phyloP scores from a whole-genome alignment of 2,888 invertebrate species.

The Nesidiocoris tenuis region DNA sequence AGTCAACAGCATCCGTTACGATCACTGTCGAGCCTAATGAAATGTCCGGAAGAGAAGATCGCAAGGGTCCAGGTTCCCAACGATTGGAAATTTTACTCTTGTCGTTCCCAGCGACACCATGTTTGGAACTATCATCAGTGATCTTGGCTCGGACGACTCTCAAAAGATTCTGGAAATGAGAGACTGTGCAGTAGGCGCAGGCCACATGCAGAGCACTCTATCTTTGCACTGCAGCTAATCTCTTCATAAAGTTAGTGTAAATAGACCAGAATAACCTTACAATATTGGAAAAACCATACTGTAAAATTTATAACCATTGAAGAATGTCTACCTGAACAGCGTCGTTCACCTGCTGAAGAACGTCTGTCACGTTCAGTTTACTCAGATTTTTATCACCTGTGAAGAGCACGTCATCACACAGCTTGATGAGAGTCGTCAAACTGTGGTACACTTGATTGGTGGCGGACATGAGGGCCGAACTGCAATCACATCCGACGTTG shows the following conservation, averaged over 20 bases:
- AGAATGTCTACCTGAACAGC: slow-evolving; percentile 70
- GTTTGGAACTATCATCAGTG: slow-evolving; percentile 57
- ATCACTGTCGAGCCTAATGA: slow-evolving; percentile 62
- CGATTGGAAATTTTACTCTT: slow-evolving; percentile 39
- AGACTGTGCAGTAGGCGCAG: no score
- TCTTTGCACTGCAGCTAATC: no score
- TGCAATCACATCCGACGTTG: no score
- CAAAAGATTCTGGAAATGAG: slow-evolving; percentile 64
- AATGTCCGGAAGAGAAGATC: slow-evolving; percentile 75
- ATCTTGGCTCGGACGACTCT: slow-evolving; percentile 80
- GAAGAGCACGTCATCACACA: slow-evolving; percentile 85
- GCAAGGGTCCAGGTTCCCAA: slow-evolving; percentile 51
- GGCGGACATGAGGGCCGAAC: slow-evolving; percentile 72
- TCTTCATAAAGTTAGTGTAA: no score
- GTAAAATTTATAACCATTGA: no score
- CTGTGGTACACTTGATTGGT: slow-evolving; percentile 84
- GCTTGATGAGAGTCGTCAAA: slow-evolving; percentile 79
- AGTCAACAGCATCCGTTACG: slow-evolving; percentile 72
- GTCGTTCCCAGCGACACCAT: slow-evolving; percentile 51
- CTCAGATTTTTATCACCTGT: slow-evolving; percentile 63
- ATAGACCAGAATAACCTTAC: no score
- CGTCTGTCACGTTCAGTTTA: slow-evolving; percentile 57
- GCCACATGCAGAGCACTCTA: no score
- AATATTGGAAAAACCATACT: no score
- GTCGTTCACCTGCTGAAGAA: slow-evolving; percentile 69